Conservation (phyloP, 2,113 vertebrate genomes). For the Hystrix cristata region DNA sequence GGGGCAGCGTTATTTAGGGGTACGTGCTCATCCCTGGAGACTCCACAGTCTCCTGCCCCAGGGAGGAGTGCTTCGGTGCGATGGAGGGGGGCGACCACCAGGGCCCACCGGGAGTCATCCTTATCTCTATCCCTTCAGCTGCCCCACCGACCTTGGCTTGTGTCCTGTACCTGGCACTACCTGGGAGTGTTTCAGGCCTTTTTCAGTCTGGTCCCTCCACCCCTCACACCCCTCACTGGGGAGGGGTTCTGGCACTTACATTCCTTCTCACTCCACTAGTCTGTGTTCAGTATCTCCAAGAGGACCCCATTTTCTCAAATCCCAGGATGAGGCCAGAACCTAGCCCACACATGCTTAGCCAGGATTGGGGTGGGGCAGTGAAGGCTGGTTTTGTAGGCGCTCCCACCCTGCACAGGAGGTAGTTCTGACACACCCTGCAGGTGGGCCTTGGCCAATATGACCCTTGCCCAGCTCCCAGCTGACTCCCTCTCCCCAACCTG, state of each 20-base stretch:
- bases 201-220: too few relatives aligned
- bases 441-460: not conserved
- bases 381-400: not conserved
- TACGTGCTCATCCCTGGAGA: not conserved
- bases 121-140: not conserved
- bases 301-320: not conserved
- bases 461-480: not conserved
- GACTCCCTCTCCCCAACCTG: not conserved
- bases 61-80: not conserved
- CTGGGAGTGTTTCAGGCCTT: not conserved
- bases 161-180: not conserved
- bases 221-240: too few relatives aligned
- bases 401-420: not conserved
- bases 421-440: not conserved
- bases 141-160: not conserved
- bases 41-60: not conserved
- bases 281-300: not conserved
- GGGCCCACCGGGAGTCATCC: not conserved
- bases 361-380: not conserved
- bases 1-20: not conserved
- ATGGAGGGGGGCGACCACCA: not conserved
- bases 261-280: too few relatives aligned
- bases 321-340: not conserved
- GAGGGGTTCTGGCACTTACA: not conserved
- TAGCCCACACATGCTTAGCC: not conserved